Evolutionary conservation across 2,797 vertebrate species (phyloP).

Genomic region (Margarornis squamiger): DNA sequence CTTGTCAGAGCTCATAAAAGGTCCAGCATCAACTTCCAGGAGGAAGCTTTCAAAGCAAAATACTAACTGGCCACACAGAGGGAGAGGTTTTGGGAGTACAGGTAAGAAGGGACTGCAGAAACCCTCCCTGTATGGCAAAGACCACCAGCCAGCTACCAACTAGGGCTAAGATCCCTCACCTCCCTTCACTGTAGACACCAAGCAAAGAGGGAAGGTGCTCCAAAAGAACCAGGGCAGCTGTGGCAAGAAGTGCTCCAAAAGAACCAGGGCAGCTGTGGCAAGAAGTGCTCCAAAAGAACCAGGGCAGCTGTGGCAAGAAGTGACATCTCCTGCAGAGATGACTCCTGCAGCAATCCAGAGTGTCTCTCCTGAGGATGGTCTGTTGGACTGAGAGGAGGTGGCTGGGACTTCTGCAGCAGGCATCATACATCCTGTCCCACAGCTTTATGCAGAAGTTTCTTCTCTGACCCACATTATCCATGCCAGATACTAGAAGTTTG

Average conservation of each 20-base stretch:
- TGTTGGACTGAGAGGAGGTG: rapidly evolving
- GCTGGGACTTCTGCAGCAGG: neutral
- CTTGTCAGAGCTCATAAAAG: neutral
- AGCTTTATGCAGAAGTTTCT: neutral
- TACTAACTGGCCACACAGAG: neutral
- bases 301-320: neutral
- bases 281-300: neutral
- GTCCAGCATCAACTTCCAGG: neutral
- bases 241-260: neutral
- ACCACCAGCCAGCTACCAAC: neutral
- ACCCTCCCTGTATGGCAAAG: neutral
- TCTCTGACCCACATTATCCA: rapidly evolving
- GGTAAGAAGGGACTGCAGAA: neutral
- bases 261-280: neutral
- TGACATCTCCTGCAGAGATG: neutral
- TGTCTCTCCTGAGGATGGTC: neutral
- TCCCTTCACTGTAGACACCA: neutral
- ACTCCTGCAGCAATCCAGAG: neutral
- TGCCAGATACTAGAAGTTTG: neutral
- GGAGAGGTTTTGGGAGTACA: neutral
- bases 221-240: neutral
- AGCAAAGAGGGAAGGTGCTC: neutral
- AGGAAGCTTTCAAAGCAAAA: neutral
- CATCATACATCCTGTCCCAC: rapidly evolving
- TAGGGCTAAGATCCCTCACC: neutral